Evolutionary conservation across 2,113 vertebrate species (phyloP), one percentile per base, ranked within the genome.

Genomic region (Alligator sinensis): DNA sequence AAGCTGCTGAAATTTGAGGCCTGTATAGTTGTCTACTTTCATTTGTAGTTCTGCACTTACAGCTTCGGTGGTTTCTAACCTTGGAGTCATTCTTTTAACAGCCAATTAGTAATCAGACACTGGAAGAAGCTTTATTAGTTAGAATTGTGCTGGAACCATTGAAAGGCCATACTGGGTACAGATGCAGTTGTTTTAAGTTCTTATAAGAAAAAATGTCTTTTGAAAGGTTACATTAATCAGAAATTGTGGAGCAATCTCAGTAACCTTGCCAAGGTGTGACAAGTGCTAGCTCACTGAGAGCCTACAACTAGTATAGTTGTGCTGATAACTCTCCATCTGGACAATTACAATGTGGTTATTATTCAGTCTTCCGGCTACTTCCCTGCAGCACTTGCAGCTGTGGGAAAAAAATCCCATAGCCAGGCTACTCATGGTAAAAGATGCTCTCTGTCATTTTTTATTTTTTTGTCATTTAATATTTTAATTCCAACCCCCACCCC

Each of bases 361-460:
- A 25, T 77, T 88, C 90, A 91, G 7, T 95, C 83, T 61, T 27
- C 3, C 13, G 81, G 85, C 74, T 87, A 57, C 68, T 87, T 96
- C 68, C 28, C 22, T 77, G 77, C 18, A 79, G 27, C 5, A 57
- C 34, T 86, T 60, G 34, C 34, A 68, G 3, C 15, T 83, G 84
- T 89, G 70, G 79, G 47, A 54, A 92, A 47, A 38, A 95, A 89
- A 86, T 76, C 59, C 24, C 77, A 18, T 21, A 9, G 17, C 9
- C 5, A 83, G 61, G 30, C 47, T 47, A 24, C 61, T 64, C n/a
- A 28, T 1, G 38, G 62, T 24, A 72, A 87, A 80, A 72, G 72
- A 27, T 59, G 54, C 62, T 17, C 18, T 70, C 10, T 70, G 18
- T 9, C 34, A 19, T 5, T 70, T 17, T 34, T 70, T n/a, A 16